Evolutionary conservation across 2,888 invertebrate genomes (phyloP), one percentile per base, ranked within the genome.

Genomic region (Coelogynopora nodosa): DNA sequence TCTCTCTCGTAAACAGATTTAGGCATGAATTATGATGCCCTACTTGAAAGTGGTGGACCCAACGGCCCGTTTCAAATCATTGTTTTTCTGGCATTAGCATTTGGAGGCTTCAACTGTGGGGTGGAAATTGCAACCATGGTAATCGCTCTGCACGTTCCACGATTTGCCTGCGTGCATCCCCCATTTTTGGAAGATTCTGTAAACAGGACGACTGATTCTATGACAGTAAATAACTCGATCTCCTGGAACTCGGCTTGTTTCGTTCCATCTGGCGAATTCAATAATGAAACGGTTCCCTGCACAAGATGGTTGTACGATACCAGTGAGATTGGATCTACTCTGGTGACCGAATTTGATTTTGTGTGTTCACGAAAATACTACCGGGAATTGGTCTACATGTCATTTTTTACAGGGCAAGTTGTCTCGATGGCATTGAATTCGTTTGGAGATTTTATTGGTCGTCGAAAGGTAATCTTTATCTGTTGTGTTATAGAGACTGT

Each of bases 91-190:
- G 74, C 74, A 13, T 74, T 74, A 26, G 74, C 74, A 74, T 74
- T 13, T 74, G 74, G 18, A 2, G 5, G 74, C 23, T 74, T 74
- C 23, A 74, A 74, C 23, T 74, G 18, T 74, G 74, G 74, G 2
- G 74, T 74, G 2, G 74, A 74, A 74, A 74, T 74, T n/a, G 5
- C 74, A 26, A 74, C 74, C 5, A 74, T 74, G 74, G 74, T 74
- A 2, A 74, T 74, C 5, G 74, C 74, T 23, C 74, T 74, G 5
- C 27, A 74, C 23, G 10, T n/a, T 2, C 74, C 74, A 74, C 23
- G 10, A 13, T 2, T 2, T 74, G 74, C 23, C 27, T 74, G 74
- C 23, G 74, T 74, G 5, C 5, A 13, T 13, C 74, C 23, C 23
- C 49, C 49, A 49, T 49, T 49, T 18, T n/a, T n/a, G n/a, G 5